These are phyloP conservation scores for Drepanosiphum platanoidis DNA, from an alignment of 2,888 invertebrate species.

Conservation along the genomic window DNA sequence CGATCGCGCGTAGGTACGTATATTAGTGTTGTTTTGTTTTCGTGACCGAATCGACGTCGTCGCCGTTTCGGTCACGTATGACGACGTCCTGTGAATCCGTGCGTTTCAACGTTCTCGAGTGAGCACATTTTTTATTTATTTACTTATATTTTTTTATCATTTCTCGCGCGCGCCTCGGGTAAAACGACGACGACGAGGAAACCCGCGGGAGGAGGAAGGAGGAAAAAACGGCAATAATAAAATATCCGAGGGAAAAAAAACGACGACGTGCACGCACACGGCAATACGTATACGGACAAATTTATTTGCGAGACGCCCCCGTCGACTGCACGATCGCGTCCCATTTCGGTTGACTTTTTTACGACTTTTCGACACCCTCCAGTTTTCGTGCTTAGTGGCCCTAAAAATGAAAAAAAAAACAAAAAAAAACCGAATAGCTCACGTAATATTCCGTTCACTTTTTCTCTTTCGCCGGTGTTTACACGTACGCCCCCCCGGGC, in stretches of 20 bases:
- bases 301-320: constrained; percentile 36
- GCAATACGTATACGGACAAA: constrained; percentile 7
- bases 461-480: background rate
- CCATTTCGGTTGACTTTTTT: constrained; percentile 55
- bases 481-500: background rate
- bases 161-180: constrained; percentile 13
- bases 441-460: constrained; percentile 26
- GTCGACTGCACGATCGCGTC: constrained; percentile 33
- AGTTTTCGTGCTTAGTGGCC: constrained; percentile 48
- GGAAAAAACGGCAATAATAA: constrained; percentile 11
- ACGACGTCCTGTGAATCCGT: constrained; percentile 43
- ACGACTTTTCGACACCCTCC: constrained; percentile 54
- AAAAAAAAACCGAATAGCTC: constrained; percentile 15
- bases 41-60: no score
- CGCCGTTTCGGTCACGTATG: constrained; percentile 38
- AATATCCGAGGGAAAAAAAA: constrained; percentile 6
- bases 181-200: no score
- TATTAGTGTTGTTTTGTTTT: no score
- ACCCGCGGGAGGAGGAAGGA: no score
- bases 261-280: background rate
- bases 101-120: constrained; percentile 34
- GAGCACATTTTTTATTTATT: constrained; percentile 6
- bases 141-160: constrained; percentile 22
- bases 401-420: background rate
- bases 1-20: no score